phyloP scores from a whole-genome alignment of 2,888 invertebrate species.

The Seladonia tumulorum region DNA sequence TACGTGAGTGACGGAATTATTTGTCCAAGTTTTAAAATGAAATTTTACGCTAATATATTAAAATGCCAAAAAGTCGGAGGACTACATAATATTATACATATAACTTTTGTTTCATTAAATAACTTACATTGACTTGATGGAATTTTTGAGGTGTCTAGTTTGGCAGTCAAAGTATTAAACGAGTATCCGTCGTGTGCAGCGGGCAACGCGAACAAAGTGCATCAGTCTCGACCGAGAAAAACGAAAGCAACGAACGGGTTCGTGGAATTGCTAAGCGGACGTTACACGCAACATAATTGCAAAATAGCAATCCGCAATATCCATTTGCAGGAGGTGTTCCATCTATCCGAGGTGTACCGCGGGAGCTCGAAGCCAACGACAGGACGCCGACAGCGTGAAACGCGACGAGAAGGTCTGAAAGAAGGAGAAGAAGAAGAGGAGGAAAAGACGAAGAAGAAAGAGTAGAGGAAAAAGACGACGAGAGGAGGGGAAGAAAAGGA shows the following conservation, averaged over 20 bases:
- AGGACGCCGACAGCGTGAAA: conserved; percentile 20
- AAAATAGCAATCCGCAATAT: conserved; percentile 12
- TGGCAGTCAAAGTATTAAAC: too few species aligned
- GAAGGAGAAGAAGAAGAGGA: neutral
- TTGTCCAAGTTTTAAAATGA: too few species aligned
- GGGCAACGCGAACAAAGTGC: neutral
- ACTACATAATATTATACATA: too few species aligned
- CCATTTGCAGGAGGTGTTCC: conserved; percentile 27
- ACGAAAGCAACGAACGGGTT: neutral
- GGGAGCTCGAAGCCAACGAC: conserved; percentile 21
- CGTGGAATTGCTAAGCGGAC: conserved; percentile 25
- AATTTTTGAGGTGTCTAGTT: too few species aligned
- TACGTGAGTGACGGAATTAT: too few species aligned
- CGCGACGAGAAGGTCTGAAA: conserved; percentile 13
- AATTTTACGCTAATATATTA: too few species aligned
- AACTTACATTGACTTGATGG: too few species aligned
- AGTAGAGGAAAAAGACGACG: conserved; percentile 1
- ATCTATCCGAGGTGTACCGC: conserved; percentile 21
- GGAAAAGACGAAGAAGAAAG: neutral
- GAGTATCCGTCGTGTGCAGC: neutral
- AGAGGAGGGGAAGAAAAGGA: neutral
- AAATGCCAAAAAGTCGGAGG: too few species aligned
- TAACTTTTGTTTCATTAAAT: too few species aligned
- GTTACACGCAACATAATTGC: neutral
- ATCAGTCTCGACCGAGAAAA: neutral